phyloP scores from a whole-genome alignment of 2,888 invertebrate species.

The Nephrotoma guestfalica region DNA sequence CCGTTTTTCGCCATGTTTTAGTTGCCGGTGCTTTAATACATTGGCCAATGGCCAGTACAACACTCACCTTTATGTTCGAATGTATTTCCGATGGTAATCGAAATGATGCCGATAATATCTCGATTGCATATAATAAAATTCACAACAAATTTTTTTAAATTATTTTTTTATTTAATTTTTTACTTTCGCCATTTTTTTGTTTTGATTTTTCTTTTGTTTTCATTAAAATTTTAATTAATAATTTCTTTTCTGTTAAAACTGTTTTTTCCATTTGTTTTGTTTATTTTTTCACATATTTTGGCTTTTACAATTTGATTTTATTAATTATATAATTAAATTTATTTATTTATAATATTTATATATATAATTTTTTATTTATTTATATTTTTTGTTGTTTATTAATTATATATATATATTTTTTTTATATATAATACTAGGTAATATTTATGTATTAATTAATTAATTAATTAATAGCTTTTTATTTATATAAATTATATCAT shows the following conservation, averaged over 20 bases:
- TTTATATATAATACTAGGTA: neutral
- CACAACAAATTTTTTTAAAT: neutral
- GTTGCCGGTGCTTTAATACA: no score
- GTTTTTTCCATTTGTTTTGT: slow-evolving; percentile 4
- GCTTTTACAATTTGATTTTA: slow-evolving; percentile 10
- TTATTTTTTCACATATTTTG: slow-evolving; percentile 1
- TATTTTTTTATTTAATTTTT: neutral
- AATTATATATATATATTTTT: slow-evolving; percentile 6
- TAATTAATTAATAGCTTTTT: neutral
- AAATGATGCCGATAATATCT: no score
- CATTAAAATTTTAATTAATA: slow-evolving; percentile 9
- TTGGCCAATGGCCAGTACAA: no score
- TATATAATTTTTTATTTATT: slow-evolving; percentile 6
- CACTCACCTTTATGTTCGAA: no score
- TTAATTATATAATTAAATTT: slow-evolving; percentile 13
- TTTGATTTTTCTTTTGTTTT: slow-evolving; percentile 12
- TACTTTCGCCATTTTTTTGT: slow-evolving; percentile 8
- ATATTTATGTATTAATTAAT: neutral
- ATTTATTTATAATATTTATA: neutral
- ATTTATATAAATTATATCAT: neutral
- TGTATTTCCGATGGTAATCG: no score
- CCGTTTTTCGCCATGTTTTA: no score
- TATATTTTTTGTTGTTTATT: slow-evolving; percentile 2
- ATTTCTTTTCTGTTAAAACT: slow-evolving; percentile 9
- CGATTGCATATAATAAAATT: no score